Evolutionary conservation across 2,797 vertebrate species (phyloP).

Genomic region (Micromesistius poutassou): DNA sequence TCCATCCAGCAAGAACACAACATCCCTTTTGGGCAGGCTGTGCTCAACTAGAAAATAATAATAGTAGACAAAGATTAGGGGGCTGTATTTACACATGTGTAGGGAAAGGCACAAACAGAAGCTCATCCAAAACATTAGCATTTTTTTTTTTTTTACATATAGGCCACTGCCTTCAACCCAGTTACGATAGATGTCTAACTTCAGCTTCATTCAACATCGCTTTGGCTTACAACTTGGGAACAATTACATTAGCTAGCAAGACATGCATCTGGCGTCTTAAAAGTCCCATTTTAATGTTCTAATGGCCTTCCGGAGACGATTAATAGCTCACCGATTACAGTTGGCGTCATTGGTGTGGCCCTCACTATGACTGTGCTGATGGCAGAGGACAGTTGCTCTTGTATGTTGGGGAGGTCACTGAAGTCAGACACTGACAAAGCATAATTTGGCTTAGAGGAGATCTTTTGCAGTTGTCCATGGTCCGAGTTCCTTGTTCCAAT

Average conservation of each 20-base stretch:
- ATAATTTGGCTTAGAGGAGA: conserved; percentile 32
- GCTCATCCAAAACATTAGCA: too few species aligned
- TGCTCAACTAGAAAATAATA: conserved; percentile 7
- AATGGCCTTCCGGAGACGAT: too few species aligned
- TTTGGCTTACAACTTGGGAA: too few species aligned
- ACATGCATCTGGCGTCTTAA: too few species aligned
- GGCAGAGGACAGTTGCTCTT: conserved; percentile 7
- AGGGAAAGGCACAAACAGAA: too few species aligned
- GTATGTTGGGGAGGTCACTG: conserved; percentile 10
- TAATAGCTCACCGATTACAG: conserved; percentile 15
- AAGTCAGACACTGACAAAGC: conserved; percentile 39
- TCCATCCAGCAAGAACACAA: neutral
- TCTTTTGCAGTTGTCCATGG: conserved; percentile 42
- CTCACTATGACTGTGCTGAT: conserved; percentile 20
- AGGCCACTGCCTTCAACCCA: too few species aligned
- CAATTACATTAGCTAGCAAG: too few species aligned
- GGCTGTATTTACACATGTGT: neutral
- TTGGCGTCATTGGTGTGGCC: conserved; percentile 7
- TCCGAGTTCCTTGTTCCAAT: conserved; percentile 55
- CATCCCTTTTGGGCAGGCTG: too few species aligned
- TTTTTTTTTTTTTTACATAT: too few species aligned
- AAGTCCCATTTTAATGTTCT: too few species aligned
- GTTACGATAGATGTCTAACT: too few species aligned
- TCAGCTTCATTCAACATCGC: too few species aligned
- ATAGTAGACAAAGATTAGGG: conserved; percentile 14